Evolutionary conservation across 2,113 vertebrate genomes (phyloP).

Genomic region (Seriola dumerili): DNA sequence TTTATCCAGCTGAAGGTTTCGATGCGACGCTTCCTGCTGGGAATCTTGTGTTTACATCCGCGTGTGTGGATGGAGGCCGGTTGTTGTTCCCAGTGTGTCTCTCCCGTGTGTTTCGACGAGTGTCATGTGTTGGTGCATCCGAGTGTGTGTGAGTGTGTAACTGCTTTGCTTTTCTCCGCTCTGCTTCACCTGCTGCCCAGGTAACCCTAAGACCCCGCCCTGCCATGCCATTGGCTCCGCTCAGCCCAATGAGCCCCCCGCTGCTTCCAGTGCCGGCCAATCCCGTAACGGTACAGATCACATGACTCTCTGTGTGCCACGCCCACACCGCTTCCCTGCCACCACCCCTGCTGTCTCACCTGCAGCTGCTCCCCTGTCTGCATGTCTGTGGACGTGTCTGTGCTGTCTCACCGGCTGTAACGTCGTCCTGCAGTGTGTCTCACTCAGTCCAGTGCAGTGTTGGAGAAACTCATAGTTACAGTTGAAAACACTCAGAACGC

Average conservation of each 20-base stretch:
- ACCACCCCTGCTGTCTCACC: constrained; percentile 21
- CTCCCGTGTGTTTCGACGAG: background rate
- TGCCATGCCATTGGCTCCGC: constrained; percentile 79
- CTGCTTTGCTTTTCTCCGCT: constrained; percentile 79
- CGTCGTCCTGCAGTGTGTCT: constrained; percentile 21
- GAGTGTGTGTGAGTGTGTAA: constrained; percentile 55
- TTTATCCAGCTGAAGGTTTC: background rate
- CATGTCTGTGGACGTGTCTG: constrained; percentile 37
- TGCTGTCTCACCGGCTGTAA: constrained; percentile 12
- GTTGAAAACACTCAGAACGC: background rate
- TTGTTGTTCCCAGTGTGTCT: constrained; percentile 20
- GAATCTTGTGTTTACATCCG: background rate
- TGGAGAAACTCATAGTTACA: background rate
- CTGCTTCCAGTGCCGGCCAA: constrained; percentile 75
- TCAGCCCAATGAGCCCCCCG: constrained; percentile 79
- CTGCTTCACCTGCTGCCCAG: constrained; percentile 81
- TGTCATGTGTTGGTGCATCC: background rate
- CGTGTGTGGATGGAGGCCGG: background rate
- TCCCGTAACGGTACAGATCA: constrained; percentile 81
- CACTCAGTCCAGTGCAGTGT: background rate
- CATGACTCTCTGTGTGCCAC: constrained; percentile 66
- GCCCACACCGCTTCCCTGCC: background rate
- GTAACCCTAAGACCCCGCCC: constrained; percentile 81
- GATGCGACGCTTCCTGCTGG: background rate
- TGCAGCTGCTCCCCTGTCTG: constrained; percentile 45